Base-by-base conservation (phyloP, 1,140 invertebrate genomes). In the Chironomus tepperi region DNA sequence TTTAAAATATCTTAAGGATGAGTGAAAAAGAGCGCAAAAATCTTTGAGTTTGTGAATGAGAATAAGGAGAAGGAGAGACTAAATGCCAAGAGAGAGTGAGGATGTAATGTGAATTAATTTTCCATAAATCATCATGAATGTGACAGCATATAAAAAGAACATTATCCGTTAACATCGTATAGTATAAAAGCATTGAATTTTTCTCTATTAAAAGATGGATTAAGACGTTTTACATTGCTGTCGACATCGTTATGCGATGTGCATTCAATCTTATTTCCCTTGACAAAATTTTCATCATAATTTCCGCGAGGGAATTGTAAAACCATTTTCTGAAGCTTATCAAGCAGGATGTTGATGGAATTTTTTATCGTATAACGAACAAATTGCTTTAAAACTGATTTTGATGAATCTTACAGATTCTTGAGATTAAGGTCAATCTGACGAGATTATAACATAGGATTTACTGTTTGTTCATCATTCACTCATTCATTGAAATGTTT, bases 121-220 rank as follows among this genome's bases (percentile, higher is more conserved):
- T 70, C 65, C 65, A 70, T 70, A 70, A 70, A 70, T 70, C 65
- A 70, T 70, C 65, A 21, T 70, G 65, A 70, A 70, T 70, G 65
- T 70, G 65, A 70, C 19, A 70, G 19, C 65, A 70, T 70, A 70
- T 70, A 70, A 70, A 70, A 70, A 70, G 65, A 70, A 70, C 65
- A 70, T 70, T 70, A 70, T 70, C 12, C 47, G 12, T 34, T 34
- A 34, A 34, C 12, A 12, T 57, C n/a, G n/a, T 57, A 57, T 57
- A n/a, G 47, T n/a, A 57, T 5, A 12, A n/a, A 15, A 57, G 47
- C 47, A 57, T 57, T 57, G n/a, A 57, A 57, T n/a, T 57, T 57
- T 34, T 34, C 24, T 34, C 24, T 34, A 57, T 57, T 12, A n/a
- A 12, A n/a, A n/a, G 47, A 57, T 57, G 47, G 12, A 57, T 57